Evolutionary conservation across 2,113 vertebrate genomes (phyloP).

Genomic region (Rhinolophus ferrumequinum): DNA sequence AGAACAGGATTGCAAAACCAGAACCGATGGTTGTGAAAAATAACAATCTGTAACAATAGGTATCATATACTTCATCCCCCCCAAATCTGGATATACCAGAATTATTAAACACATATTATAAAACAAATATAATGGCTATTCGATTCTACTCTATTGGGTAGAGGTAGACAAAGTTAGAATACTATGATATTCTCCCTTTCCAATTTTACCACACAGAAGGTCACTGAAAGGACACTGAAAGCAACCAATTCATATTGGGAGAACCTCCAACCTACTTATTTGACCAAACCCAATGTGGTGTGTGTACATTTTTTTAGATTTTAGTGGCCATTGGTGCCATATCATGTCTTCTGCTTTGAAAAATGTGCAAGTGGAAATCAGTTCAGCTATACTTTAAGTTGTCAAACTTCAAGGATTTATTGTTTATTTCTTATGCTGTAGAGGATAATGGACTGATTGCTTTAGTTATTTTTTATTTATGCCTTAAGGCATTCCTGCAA

Average conservation of each 20-base stretch:
- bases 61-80: background rate
- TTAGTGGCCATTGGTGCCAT: background rate
- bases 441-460: background rate
- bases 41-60: background rate
- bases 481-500: background rate
- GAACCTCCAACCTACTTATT: background rate
- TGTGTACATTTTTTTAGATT: background rate
- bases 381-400: background rate
- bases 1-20: background rate
- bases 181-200: background rate
- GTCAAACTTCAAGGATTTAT: background rate
- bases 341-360: constrained; percentile 15
- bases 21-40: background rate
- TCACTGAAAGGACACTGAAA: background rate
- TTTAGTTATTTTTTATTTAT: background rate
- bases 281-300: background rate
- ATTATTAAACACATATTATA: background rate
- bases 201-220: background rate
- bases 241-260: background rate
- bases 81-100: background rate
- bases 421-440: background rate
- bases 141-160: background rate
- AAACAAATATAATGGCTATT: background rate
- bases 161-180: background rate
- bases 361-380: constrained; percentile 23